These are phyloP conservation scores for Ruditapes philippinarum DNA, from an alignment of 1,140 invertebrate species.

Conservation along the genomic window DNA sequence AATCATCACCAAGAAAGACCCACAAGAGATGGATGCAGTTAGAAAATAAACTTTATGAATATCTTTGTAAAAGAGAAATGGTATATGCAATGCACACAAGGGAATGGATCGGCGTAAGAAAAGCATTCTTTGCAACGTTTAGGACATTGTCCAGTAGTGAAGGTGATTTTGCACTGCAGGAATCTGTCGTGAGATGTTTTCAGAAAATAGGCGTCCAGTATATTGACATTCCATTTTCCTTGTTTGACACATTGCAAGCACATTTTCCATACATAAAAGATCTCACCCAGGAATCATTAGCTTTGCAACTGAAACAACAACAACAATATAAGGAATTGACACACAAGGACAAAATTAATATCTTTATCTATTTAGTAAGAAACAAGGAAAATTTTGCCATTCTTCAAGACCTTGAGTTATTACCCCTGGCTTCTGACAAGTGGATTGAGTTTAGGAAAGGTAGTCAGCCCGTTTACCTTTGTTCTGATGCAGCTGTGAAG, in stretches of 20 bases:
- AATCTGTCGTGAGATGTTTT: background rate
- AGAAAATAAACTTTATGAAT: background rate
- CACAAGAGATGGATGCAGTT: background rate
- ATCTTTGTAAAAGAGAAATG: background rate
- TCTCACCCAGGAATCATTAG: background rate
- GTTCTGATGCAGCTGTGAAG: background rate
- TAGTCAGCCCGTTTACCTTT: background rate
- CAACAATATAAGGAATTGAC: background rate
- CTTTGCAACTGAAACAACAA: background rate
- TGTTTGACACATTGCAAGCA: background rate
- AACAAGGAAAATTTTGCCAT: background rate
- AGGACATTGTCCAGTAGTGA: background rate
- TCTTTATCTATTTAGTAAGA: conserved; percentile 25
- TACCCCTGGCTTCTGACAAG: background rate
- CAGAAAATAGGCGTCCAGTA: background rate
- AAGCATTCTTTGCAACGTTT: conserved; percentile 22
- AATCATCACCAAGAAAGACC: background rate
- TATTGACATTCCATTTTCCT: background rate
- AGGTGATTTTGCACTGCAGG: no score
- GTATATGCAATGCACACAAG: background rate
- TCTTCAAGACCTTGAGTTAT: background rate
- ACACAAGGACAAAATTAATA: background rate
- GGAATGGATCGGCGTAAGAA: background rate
- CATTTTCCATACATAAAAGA: conserved; percentile 8
- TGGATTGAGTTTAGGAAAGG: background rate